Conservation (phyloP, 2,888 invertebrate genomes). For the Scaeva pyrastri region DNA sequence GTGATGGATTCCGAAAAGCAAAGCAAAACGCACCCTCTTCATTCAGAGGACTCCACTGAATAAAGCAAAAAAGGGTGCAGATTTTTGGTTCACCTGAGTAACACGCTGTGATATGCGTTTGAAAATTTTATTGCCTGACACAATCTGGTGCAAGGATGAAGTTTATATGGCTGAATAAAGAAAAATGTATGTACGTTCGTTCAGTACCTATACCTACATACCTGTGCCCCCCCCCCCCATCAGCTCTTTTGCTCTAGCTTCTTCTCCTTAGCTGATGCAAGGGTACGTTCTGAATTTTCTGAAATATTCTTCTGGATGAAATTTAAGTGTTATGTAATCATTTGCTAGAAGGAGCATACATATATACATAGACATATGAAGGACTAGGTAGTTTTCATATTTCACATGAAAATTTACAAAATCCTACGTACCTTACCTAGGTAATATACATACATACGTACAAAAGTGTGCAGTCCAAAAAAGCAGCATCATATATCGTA, state of each 20-base stretch:
- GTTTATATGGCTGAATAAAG: constrained; percentile 72
- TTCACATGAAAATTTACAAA: constrained; percentile 5
- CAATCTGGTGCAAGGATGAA: constrained; percentile 74
- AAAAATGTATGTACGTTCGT: constrained; percentile 47
- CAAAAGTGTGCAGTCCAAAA: neutral
- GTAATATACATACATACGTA: too few species aligned
- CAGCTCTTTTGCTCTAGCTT: too few species aligned
- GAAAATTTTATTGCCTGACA: constrained; percentile 75
- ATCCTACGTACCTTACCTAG: too few species aligned
- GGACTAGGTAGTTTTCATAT: constrained; percentile 2
- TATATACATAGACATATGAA: too few species aligned
- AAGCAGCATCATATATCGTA: neutral
- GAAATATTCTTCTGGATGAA: constrained; percentile 48
- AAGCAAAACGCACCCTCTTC: constrained; percentile 22
- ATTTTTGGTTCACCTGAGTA: constrained; percentile 73
- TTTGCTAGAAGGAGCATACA: constrained; percentile 12
- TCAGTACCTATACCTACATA: neutral
- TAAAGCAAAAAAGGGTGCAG: constrained; percentile 51
- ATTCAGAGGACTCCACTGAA: constrained; percentile 17
- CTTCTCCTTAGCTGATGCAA: too few species aligned
- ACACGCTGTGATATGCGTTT: constrained; percentile 74
- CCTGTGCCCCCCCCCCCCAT: neutral
- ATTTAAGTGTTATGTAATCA: constrained; percentile 72
- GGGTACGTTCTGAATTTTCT: too few species aligned
- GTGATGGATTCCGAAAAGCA: constrained; percentile 68